A percentile compares a stretch with the other conserved stretches of the same genome.
Evolutionary conservation across 2,888 invertebrate genomes (phyloP).

Genomic region (Anodontia alba): DNA sequence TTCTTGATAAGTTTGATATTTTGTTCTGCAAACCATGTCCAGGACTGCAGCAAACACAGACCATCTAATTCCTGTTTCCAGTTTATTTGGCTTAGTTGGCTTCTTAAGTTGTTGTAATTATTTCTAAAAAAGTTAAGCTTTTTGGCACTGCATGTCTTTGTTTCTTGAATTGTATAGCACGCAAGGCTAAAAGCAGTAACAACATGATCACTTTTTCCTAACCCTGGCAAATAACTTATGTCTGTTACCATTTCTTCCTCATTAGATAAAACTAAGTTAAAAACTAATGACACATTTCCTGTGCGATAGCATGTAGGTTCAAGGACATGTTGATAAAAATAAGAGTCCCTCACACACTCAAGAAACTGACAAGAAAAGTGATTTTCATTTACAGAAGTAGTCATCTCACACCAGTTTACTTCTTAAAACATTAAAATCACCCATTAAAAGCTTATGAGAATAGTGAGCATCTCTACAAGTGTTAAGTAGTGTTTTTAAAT

Average conservation of each 20-base stretch:
- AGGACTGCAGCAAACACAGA: neutral
- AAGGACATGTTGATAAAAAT: neutral
- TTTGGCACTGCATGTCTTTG: neutral
- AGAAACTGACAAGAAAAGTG: neutral
- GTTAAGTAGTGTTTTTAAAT: neutral
- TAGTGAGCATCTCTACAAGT: neutral
- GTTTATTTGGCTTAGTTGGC: neutral
- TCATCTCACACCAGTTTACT: constrained; percentile 9
- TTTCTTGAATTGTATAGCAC: neutral
- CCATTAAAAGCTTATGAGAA: neutral
- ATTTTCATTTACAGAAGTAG: neutral
- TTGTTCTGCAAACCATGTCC: neutral
- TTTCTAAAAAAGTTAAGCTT: neutral
- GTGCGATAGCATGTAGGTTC: neutral
- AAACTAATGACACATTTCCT: neutral
- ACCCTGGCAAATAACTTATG: neutral
- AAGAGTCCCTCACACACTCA: neutral
- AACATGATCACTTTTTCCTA: constrained; percentile 10
- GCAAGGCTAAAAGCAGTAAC: neutral
- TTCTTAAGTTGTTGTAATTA: neutral
- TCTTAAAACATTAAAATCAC: neutral
- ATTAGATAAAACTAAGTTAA: neutral
- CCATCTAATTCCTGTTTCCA: neutral
- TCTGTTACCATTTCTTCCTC: neutral
- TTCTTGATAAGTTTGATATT: neutral